Evolutionary conservation across 1,140 invertebrate species (phyloP), one percentile per base, ranked within the genome.

Genomic region (Steinernema khuongi): DNA sequence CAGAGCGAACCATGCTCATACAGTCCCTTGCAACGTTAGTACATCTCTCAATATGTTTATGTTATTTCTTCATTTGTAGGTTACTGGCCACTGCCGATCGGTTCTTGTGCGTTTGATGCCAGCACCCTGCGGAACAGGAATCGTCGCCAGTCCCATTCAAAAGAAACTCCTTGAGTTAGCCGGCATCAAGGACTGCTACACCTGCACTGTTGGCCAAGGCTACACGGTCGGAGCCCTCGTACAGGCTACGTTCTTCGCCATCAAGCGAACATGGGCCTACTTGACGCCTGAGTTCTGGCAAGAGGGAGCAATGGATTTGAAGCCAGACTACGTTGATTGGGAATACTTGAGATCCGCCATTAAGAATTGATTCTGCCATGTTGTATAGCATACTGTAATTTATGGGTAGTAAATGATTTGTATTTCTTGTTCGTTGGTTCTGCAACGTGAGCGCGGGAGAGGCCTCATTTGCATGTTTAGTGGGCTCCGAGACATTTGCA

Each of bases 111-210:
- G 96, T 81, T 87, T 99, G 72, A 99, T 99, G 84, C 97, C 97
- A 71, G 97, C 96, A 70, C 97, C 97, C 31, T 92, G 97, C 89
- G 96, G 97, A 90, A 99, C 97, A 80, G 97, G 97, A 74, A 97
- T 99, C 87, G 97, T 99, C 18, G 96, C 94, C 79, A 97, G 96
- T 67, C 96, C 96, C 68, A 96, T 99, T 2, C 96, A 97, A 18
- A 99, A 99, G 88, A 99, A 99, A 86, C 88, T 99, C 26, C 89
- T 99, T 70, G 92, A 93, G 83, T 84, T 83, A 96, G 95, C 96
- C 86, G 96, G 96, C 88, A 97, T 99, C 86, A 94, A 99, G 83
- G 96, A 99, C 88, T 98, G 96, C 85, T 99, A 99, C 87, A 99
- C 96, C 18, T 94, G 93, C 28, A 93, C 95, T 71, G 90, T 93